These are phyloP conservation scores for Machaerirhynchus nigripectus DNA, from an alignment of 2,113 vertebrate species.

Conservation along the genomic window DNA sequence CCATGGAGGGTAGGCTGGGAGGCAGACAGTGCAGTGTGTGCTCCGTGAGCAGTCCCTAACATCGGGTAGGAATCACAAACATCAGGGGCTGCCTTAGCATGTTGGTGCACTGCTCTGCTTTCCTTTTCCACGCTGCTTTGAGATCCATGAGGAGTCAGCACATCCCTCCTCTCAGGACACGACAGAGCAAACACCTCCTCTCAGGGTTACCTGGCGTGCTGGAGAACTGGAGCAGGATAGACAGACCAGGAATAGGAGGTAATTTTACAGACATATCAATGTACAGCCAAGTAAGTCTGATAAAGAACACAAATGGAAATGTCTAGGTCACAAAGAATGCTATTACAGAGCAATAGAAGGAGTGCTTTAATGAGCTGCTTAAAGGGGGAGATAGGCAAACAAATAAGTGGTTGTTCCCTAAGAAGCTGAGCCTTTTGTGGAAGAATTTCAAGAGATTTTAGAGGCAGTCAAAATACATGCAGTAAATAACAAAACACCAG, in stretches of 20 bases:
- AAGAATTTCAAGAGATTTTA: constrained; percentile 15
- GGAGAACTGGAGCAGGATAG: background rate
- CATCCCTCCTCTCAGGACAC: background rate
- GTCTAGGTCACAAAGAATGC: background rate
- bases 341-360: background rate
- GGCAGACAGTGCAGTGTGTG: background rate
- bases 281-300: background rate
- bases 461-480: background rate
- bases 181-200: background rate
- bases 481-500: constrained; percentile 28
- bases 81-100: background rate
- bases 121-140: background rate
- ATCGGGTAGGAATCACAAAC: background rate
- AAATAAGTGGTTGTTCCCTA: background rate
- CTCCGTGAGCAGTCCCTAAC: background rate
- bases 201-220: background rate
- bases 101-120: background rate
- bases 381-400: background rate
- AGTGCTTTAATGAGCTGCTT: constrained; percentile 10
- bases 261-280: background rate
- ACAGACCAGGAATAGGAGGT: background rate
- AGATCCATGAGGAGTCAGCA: background rate
- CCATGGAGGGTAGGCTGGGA: background rate
- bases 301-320: background rate
- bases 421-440: constrained; percentile 1